Conservation (phyloP, 1,140 invertebrate genomes). For the Battus philenor region DNA sequence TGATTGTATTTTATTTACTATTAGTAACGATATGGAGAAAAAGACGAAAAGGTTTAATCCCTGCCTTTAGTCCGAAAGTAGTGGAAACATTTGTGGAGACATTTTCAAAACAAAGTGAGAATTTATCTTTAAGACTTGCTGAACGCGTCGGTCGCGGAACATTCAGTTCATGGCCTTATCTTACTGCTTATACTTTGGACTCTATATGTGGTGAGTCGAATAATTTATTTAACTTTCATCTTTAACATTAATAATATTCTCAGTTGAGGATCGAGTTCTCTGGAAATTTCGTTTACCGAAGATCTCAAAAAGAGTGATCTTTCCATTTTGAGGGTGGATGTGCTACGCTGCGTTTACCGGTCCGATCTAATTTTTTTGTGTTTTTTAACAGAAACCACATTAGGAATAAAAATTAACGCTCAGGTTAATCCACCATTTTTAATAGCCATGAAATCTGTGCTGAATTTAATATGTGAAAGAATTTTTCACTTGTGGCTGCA, state of each 20-base stretch:
- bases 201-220: slow-evolving; percentile 52
- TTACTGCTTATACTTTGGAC: slow-evolving; percentile 52
- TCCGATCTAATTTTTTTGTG: no score
- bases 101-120: slow-evolving; percentile 83
- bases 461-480: slow-evolving; percentile 50
- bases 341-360: no score
- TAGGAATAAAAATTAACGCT: slow-evolving; percentile 63
- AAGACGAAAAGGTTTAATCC: slow-evolving; percentile 88
- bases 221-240: no score
- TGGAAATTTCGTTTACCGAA: no score
- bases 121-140: slow-evolving; percentile 61
- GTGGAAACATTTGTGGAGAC: slow-evolving; percentile 84
- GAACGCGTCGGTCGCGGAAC: slow-evolving; percentile 14
- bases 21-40: slow-evolving; percentile 84
- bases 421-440: slow-evolving; percentile 50
- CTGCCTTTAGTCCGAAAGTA: slow-evolving; percentile 92
- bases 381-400: slow-evolving; percentile 50
- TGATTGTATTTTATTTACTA: slow-evolving; percentile 9
- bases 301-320: no score
- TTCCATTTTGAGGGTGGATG: no score
- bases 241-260: no score
- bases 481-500: slow-evolving; percentile 69
- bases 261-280: no score
- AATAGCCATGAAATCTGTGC: slow-evolving; percentile 31
- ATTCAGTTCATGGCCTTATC: slow-evolving; percentile 40